These are phyloP conservation scores for Morpho deidamia DNA, from an alignment of 2,888 invertebrate species.

Conservation along the genomic window DNA sequence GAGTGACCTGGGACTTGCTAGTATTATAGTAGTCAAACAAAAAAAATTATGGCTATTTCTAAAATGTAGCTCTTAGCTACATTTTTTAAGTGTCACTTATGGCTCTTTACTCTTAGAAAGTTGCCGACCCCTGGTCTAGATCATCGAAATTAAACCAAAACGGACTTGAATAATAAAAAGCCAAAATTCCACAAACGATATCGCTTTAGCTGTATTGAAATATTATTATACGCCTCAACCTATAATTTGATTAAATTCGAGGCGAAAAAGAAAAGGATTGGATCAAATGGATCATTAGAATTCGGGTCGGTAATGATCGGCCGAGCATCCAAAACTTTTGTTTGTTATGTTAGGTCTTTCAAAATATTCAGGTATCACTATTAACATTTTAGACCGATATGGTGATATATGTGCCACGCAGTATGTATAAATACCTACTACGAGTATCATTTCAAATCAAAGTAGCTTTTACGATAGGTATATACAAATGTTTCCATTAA, in stretches of 20 bases:
- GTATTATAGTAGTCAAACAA: too few species aligned
- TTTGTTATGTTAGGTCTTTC: constrained; percentile 58
- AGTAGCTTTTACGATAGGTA: too few species aligned
- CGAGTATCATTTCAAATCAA: constrained; percentile 4
- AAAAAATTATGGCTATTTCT: too few species aligned
- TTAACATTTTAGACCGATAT: constrained; percentile 38
- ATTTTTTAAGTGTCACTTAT: constrained; percentile 13
- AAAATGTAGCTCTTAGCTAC: too few species aligned
- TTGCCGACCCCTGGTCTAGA: constrained; percentile 48
- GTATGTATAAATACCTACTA: constrained; percentile 21
- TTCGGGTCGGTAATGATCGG: constrained; percentile 73
- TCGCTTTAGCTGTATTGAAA: constrained; percentile 69
- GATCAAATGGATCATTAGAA: constrained; percentile 72
- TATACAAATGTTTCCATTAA: too few species aligned
- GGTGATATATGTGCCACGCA: constrained; percentile 23
- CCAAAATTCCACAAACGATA: constrained; percentile 72
- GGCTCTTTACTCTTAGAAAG: too few species aligned
- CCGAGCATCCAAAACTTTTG: constrained; percentile 55
- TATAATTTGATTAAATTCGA: constrained; percentile 77
- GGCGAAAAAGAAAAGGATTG: constrained; percentile 65
- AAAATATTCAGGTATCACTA: constrained; percentile 45
- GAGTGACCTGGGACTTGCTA: too few species aligned
- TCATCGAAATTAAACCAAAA: constrained; percentile 62
- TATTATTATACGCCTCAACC: constrained; percentile 74
- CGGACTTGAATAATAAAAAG: constrained; percentile 69